Base-by-base conservation (phyloP, 1,140 invertebrate species). In the Cryptotermes secundus region DNA sequence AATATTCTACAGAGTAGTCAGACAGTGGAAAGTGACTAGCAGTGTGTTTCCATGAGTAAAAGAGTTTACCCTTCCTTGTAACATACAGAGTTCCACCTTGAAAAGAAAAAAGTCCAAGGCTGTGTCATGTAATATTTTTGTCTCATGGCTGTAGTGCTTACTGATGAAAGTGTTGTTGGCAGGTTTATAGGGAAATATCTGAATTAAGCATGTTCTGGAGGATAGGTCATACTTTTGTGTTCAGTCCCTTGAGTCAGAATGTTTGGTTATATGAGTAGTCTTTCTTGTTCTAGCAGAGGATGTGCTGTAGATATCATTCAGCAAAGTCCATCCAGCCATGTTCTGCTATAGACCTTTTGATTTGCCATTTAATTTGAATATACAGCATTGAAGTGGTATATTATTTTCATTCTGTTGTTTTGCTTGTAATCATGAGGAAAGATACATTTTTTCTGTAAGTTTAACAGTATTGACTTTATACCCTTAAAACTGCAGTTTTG, bases 101-200 rank as follows among this genome's bases (percentile, higher is more conserved):
- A 45, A 38, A 80, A 81, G 34, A 35, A 26, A 45, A 4, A 35
- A 45, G 34, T 81, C 80, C 34, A 81, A 81, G 80, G 80, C 80
- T 81, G 80, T 81, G 80, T 22, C 80, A 45, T 38, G 35, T 36
- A n/a, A 38, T 81, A 45, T 81, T 45, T 36, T 81, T 45, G 80
- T 81, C 42, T 81, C 80, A 81, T 36, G 80, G 35, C 35, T 81
- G 24, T 81, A 81, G 80, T 81, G 80, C 80, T 81, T 81, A n/a
- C n/a, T n/a, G n/a, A 81, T 72, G 7, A 72, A 72, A 31, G 59
- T 72, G 59, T 72, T 72, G 59, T 31, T 72, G 59, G 59, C 59
- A 72, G 59, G 59, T 72, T 72, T 12, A 72, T 72, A n/a, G n/a
- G 59, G 59, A 72, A 72, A 31, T 1, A n/a, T 81, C 80, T 45